Conservation (phyloP, 1,140 invertebrate genomes). For the Anadara kagoshimensis region DNA sequence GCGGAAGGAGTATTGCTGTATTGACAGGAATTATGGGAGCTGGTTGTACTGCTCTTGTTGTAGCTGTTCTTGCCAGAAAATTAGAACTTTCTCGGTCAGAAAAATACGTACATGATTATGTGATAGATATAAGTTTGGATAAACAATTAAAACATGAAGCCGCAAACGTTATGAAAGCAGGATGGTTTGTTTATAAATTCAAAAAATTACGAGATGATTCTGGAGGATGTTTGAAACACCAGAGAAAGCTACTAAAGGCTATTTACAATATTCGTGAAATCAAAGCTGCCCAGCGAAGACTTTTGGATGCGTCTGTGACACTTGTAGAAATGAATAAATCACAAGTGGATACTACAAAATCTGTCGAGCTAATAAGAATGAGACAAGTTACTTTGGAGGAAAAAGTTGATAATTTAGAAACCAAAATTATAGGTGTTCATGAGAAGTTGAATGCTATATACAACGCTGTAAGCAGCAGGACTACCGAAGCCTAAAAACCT, state of each 20-base stretch:
- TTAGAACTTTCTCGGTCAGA: conserved; percentile 71
- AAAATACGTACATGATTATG: conserved; percentile 73
- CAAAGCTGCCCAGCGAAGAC: conserved; percentile 62
- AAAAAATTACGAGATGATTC: conserved; percentile 40
- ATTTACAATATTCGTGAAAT: conserved; percentile 70
- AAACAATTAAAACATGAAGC: conserved; percentile 69
- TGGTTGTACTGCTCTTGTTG: conserved; percentile 72
- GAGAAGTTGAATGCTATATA: conserved; percentile 34
- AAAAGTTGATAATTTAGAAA: conserved; percentile 47
- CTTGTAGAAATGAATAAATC: conserved; percentile 65
- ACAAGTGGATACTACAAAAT: conserved; percentile 50
- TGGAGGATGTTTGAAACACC: conserved; percentile 46
- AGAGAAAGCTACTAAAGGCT: conserved; percentile 64
- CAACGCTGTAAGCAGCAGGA: conserved; percentile 13
- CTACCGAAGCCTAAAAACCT: not conserved
- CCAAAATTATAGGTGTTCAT: conserved; percentile 31
- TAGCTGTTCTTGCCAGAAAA: conserved; percentile 71
- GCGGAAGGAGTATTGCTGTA: conserved; percentile 70
- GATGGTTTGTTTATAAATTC: conserved; percentile 69
- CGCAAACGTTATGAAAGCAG: conserved; percentile 69
- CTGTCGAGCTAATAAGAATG: conserved; percentile 44
- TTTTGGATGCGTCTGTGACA: conserved; percentile 65
- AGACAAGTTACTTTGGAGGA: conserved; percentile 60
- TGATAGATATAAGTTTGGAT: conserved; percentile 69
- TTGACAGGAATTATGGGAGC: conserved; percentile 72